A percentile compares a stretch with the other conserved stretches of the same genome.
These are phyloP conservation scores for Sebastes cheni DNA, from an alignment of 2,797 vertebrate species.

Conservation along the genomic window DNA sequence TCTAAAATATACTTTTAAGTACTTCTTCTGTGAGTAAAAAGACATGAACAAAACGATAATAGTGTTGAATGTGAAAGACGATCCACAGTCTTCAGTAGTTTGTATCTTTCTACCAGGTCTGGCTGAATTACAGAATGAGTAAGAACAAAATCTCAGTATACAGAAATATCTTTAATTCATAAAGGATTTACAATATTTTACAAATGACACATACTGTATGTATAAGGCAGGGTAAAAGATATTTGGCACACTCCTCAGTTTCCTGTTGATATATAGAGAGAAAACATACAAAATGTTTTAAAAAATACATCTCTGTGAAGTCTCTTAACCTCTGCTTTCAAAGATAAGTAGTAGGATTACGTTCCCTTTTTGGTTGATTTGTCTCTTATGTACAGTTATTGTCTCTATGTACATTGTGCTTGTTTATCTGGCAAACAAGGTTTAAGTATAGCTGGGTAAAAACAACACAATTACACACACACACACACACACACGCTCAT, in stretches of 20 bases:
- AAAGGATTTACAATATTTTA: conserved; percentile 81
- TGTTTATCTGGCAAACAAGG: conserved; percentile 65
- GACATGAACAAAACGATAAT: neutral
- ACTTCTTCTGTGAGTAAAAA: neutral
- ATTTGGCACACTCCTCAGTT: conserved; percentile 63
- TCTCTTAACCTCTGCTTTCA: conserved; percentile 46
- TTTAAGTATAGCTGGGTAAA: conserved; percentile 45
- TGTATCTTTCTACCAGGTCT: neutral
- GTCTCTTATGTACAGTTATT: conserved; percentile 50
- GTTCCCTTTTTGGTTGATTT: conserved; percentile 69
- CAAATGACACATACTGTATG: conserved; percentile 66
- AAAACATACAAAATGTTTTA: conserved; percentile 38
- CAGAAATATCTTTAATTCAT: conserved; percentile 81
- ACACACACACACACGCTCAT: conserved; percentile 9
- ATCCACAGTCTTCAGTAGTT: neutral
- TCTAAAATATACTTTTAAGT: neutral
- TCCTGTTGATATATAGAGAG: conserved; percentile 38
- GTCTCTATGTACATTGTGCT: conserved; percentile 69
- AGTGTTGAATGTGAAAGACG: neutral
- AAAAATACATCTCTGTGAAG: conserved; percentile 52
- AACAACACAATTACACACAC: neutral
- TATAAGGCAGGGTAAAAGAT: conserved; percentile 55
- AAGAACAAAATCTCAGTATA: conserved; percentile 41
- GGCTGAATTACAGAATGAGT: neutral
- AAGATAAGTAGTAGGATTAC: conserved; percentile 42